These are phyloP conservation scores for Noturus placidus DNA, from an alignment of 2,113 vertebrate genomes.

Conservation along the genomic window DNA sequence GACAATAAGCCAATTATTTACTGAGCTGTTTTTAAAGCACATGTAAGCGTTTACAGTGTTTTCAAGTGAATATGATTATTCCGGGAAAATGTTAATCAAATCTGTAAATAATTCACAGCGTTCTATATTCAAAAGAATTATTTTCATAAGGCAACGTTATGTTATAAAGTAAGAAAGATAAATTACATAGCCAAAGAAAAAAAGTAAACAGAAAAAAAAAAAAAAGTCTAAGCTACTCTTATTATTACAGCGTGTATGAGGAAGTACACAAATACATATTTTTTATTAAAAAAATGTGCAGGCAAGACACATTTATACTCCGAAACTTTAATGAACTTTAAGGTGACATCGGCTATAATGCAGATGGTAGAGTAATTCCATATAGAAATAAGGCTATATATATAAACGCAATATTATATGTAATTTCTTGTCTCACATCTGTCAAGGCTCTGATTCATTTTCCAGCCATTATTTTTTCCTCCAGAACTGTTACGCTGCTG, in stretches of 20 bases:
- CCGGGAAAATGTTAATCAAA: constrained; percentile 1
- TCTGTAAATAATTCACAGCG: constrained; percentile 1
- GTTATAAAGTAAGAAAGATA: neutral
- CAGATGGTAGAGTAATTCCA: neutral
- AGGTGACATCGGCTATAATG: neutral
- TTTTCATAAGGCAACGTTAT: neutral
- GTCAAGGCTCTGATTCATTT: constrained; percentile 43
- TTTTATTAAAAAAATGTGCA: neutral
- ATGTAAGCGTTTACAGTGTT: constrained; percentile 2
- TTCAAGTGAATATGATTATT: constrained; percentile 17
- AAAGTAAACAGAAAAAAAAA: neutral
- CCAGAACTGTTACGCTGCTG: constrained; percentile 92
- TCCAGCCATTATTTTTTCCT: constrained; percentile 67
- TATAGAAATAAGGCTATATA: constrained; percentile 21
- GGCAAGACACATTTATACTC: neutral
- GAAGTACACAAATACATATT: neutral
- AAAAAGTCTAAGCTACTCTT: neutral
- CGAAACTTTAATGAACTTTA: neutral
- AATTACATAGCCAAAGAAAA: neutral
- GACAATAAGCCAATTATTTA: constrained; percentile 44
- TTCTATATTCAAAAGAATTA: constrained; percentile 20
- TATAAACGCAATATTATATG: neutral
- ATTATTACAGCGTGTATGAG: neutral
- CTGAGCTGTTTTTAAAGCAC: constrained; percentile 29
- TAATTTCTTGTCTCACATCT: constrained; percentile 64